Evolutionary conservation across 1,140 invertebrate genomes (phyloP), one percentile per base, ranked within the genome.

Genomic region (Microvelia longipes): DNA sequence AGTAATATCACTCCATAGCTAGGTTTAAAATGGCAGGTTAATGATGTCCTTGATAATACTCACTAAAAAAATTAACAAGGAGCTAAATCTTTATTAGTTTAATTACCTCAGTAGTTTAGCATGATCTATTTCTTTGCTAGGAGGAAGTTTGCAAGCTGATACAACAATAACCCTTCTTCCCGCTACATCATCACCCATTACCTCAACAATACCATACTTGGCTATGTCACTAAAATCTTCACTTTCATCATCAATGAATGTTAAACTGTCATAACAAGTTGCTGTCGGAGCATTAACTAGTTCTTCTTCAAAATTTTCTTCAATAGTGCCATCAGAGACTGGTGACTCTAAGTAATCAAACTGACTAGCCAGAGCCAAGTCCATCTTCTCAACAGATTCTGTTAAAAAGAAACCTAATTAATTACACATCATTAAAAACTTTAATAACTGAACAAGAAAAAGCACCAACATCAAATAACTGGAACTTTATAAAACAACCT

Each of bases 81-180:
- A n/a, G n/a, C n/a, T n/a, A n/a, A n/a, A n/a, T n/a, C n/a, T n/a
- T n/a, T n/a, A n/a, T n/a, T n/a, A n/a, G n/a, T n/a, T n/a, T n/a
- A 25, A 71, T 69, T 83, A 94, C 93, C 89, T 88, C 50, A 96
- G 82, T 67, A 96, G 84, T 79, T 87, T 85, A 71, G 88, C 85
- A 77, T 95, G 93, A 80, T 93, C 88, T 73, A 96, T 82, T 74
- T 88, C 87, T 77, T 89, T 89, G 77, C 88, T 92, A 64, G 88
- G 86, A n/a, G 95, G 95, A 75, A 98, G 84, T 77, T 91, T 88
- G 77, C 93, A 97, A 24, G 95, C 93, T 68, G 94, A 96, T 67
- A 98, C 90, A 62, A 96, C 91, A 77, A 98, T 96, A 66, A 98
- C 89, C 81, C 96, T 94, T 71, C 94, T 85, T 27, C 96, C 95